Evolutionary conservation across 2,113 vertebrate genomes (phyloP), one percentile per base, ranked within the genome.

Genomic region (Lucifuga dentata): DNA sequence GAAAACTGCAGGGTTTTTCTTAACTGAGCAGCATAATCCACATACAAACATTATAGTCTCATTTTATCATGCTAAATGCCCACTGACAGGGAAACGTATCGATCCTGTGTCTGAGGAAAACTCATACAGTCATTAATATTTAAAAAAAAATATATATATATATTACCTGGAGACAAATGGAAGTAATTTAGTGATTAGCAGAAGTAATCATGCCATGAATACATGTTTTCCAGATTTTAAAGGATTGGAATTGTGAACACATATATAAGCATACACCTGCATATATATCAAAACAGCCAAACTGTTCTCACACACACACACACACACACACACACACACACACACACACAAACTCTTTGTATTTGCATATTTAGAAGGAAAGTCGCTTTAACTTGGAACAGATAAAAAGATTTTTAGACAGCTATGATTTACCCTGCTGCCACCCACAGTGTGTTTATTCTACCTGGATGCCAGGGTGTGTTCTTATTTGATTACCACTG

Each of bases 241-340:
- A 59, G 46, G 64, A 62, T 23, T 24, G 29, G 49, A 32, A 0
- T 11, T 19, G 17, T 67, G 73, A 76, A 81, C 67, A 80, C 45
- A 78, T 83, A 59, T 32, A 26, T 32, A 58, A 64, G 77, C 69
- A 70, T 24, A 49, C n/a, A n/a, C n/a, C n/a, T n/a, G n/a, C 23
- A 33, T 11, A 19, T 23, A 63, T 64, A 64, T 57, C 75, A 16
- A 58, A 48, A 23, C 23, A 43, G 33, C 36, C 16, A 56, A 38
- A 48, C 19, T 33, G 21, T 53, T 59, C 39, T 48, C 66, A 33
- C 50, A 76, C 23, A 36, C 62, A 46, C n/a, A 53, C 50, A 68
- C 57, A 64, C 59, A 60, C 43, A 9, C 12, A 56, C 66, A 33
- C 50, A 74, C 23, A 36, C 61, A 45, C n/a, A 52, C 50, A 70